A percentile compares a stretch with the other conserved stretches of the same genome.
Conservation (phyloP, 1,140 invertebrate species). For the Brachionus sp. region DNA sequence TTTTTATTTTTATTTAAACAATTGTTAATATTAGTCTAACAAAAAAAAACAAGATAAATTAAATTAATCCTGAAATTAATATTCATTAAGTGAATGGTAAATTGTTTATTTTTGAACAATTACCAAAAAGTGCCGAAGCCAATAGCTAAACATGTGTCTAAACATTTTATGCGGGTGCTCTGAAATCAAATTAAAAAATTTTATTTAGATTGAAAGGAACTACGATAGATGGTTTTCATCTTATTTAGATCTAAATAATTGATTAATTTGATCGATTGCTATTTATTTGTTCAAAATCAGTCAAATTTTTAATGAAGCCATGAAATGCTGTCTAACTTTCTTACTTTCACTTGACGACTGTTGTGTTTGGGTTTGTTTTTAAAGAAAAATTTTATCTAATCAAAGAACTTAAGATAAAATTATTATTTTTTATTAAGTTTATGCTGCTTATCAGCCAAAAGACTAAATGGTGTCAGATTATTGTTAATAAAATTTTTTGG, state of each 20-base stretch:
- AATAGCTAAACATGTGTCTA: constrained; percentile 28
- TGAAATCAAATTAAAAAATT: not conserved
- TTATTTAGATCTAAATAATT: not conserved
- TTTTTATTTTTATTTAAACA: not conserved
- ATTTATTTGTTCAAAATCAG: not conserved
- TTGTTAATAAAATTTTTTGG: too few relatives aligned
- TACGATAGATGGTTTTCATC: not conserved
- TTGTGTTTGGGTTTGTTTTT: too few relatives aligned
- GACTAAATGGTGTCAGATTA: too few relatives aligned
- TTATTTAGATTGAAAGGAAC: not conserved
- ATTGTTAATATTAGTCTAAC: not conserved
- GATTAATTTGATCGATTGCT: not conserved
- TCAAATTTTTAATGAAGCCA: not conserved
- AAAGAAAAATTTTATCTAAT: too few relatives aligned
- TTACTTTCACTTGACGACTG: not conserved
- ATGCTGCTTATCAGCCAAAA: too few relatives aligned
- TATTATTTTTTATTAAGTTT: too few relatives aligned
- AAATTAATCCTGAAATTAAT: constrained; percentile 21
- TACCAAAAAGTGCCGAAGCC: constrained; percentile 14
- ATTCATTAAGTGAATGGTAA: constrained; percentile 29
- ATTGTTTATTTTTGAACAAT: constrained; percentile 14
- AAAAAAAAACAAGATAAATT: not conserved
- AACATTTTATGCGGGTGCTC: constrained; percentile 13
- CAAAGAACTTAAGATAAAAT: too few relatives aligned
- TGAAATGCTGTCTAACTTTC: not conserved